phyloP scores from a whole-genome alignment of 1,140 invertebrate genomes.

The Eriocheir sinensis region DNA sequence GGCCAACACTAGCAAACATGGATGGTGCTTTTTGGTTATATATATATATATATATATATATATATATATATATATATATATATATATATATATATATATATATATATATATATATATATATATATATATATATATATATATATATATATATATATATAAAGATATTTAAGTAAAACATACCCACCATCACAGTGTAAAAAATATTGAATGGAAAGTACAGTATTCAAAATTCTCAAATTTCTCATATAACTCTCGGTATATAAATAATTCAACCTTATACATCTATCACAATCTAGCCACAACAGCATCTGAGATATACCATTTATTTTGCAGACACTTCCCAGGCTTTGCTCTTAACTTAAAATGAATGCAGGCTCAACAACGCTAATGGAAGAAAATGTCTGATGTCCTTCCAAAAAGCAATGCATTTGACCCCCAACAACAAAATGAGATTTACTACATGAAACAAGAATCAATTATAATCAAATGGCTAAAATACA shows the following conservation, averaged over 20 bases:
- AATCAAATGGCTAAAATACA: neutral
- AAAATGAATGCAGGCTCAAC: neutral
- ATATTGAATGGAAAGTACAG: too few species aligned
- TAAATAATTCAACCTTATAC: neutral
- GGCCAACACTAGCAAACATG: too few species aligned
- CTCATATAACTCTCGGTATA: neutral
- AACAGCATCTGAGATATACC: neutral
- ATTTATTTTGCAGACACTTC: neutral
- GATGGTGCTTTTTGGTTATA: too few species aligned
- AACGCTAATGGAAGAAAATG: neutral
- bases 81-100: conserved; percentile 58
- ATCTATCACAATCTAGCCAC: neutral
- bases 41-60: conserved; percentile 39
- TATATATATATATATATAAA: too few species aligned
- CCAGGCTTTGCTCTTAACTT: too few species aligned
- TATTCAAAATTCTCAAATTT: too few species aligned
- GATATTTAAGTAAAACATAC: too few species aligned
- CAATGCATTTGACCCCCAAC: too few species aligned
- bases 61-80: conserved; percentile 54
- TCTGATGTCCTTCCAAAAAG: neutral
- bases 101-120: conserved; percentile 58
- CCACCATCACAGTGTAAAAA: too few species aligned
- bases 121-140: neutral
- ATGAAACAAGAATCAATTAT: neutral
- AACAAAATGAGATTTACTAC: neutral